Evolutionary conservation across 1,140 invertebrate genomes (phyloP).

Genomic region (Myzus persicae): DNA sequence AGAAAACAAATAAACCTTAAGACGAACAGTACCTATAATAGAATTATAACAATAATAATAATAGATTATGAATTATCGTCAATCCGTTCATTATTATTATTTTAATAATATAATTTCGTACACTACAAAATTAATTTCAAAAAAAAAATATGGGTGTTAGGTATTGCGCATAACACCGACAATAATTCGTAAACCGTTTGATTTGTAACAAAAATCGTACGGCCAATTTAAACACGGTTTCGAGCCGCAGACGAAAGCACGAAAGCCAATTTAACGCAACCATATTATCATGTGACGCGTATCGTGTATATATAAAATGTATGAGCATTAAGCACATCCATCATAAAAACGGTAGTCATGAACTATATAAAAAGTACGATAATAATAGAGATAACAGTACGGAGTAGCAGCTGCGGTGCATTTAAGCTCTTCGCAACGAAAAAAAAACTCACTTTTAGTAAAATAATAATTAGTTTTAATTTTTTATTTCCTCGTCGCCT

Average conservation of each 20-base stretch:
- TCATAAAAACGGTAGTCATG: background rate
- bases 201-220: background rate
- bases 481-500: background rate
- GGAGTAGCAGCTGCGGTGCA: too few relatives aligned
- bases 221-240: background rate
- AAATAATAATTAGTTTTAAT: slow-evolving; percentile 21
- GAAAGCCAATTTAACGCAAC: background rate
- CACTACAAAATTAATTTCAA: background rate
- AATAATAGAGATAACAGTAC: background rate
- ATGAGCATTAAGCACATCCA: background rate
- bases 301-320: background rate
- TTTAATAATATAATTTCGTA: background rate
- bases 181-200: background rate
- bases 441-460: background rate
- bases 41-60: background rate
- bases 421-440: background rate
- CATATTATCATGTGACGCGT: background rate
- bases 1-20: background rate
- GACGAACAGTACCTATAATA: background rate
- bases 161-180: background rate
- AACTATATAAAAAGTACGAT: background rate
- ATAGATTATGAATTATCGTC: background rate
- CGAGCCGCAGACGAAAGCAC: background rate
- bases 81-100: background rate
- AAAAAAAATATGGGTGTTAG: background rate